Base-by-base conservation (phyloP, 2,797 vertebrate species). In the Tauraco hartlaubi region DNA sequence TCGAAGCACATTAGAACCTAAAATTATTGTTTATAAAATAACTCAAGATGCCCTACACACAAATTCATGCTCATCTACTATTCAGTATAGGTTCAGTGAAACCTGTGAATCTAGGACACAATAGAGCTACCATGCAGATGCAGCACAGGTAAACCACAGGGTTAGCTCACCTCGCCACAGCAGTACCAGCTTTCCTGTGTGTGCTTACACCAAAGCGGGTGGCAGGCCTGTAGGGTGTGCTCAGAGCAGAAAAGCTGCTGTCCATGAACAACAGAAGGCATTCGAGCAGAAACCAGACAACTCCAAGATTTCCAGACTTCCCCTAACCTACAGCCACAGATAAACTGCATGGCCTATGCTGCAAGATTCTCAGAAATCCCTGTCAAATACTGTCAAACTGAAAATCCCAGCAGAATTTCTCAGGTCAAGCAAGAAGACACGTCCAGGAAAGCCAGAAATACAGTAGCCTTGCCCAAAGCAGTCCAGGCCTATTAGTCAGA, bases 121-220 rank as follows among this genome's bases (percentile, higher is more conserved):
- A 15, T 25, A 63, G 59, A 77, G 21, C 26, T 63, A 26, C 9
- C 49, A 31, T 2, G 15, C 25, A 22, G 13, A 15, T 1, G 8
- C 21, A 75, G 75, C n/a, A n/a, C 43, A 26, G 43, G 29, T 26
- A 46, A 48, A 18, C 16, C 31, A 49, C 54, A 61, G 41, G 14
- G 19, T 62, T 46, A 77, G 23, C 28, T 33, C 28, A 25, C 26
- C 20, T 48, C 58, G 41, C 12, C 43, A 12, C 33, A n/a, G 15
- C 15, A 18, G 22, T 8, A 77, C 20, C 12, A 19, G 51, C 28
- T 72, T 68, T 73, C 31, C 58, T 35, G 37, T 1, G 28, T 4
- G 54, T 15, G 1, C 69, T 48, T 16, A 0, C 48, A n/a, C 33
- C 41, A 29, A 31, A 31, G 29, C 0, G 0, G 26, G 17, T 17